Conservation (phyloP, 2,797 vertebrate species). For the Dendrocincla tyrannina region DNA sequence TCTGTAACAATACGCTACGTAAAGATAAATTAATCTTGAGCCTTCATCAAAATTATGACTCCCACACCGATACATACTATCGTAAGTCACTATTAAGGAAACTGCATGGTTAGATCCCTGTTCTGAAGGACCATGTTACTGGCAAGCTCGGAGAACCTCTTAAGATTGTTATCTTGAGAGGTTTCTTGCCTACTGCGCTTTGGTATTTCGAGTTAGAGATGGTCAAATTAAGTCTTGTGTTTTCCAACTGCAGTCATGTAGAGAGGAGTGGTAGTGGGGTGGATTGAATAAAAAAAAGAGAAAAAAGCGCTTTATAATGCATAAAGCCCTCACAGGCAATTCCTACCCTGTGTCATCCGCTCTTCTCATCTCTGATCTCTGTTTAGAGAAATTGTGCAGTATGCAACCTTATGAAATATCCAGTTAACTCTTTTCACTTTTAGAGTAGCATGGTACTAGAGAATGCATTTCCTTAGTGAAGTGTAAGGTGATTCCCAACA, state of each 20-base stretch:
- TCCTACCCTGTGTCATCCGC: background rate
- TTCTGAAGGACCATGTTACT: background rate
- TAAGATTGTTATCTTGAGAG: background rate
- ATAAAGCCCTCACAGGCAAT: background rate
- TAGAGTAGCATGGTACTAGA: background rate
- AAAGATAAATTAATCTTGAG: background rate
- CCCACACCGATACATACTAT: background rate
- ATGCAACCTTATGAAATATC: background rate
- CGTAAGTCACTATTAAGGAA: background rate
- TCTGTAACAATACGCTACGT: background rate
- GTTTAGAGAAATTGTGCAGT: background rate
- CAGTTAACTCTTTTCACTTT: background rate
- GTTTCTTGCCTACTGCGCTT: background rate
- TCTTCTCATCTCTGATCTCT: background rate
- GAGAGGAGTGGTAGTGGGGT: rapidly evolving
- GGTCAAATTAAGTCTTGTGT: background rate
- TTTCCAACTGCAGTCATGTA: background rate
- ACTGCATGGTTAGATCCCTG: background rate
- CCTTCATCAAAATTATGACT: background rate
- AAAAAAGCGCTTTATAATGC: background rate
- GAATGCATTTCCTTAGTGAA: background rate
- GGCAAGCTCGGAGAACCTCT: background rate
- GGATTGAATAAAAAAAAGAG: background rate
- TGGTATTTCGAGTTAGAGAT: background rate
- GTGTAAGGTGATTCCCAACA: background rate